Evolutionary conservation across 2,113 vertebrate genomes (phyloP).

Genomic region (Nestor notabilis): DNA sequence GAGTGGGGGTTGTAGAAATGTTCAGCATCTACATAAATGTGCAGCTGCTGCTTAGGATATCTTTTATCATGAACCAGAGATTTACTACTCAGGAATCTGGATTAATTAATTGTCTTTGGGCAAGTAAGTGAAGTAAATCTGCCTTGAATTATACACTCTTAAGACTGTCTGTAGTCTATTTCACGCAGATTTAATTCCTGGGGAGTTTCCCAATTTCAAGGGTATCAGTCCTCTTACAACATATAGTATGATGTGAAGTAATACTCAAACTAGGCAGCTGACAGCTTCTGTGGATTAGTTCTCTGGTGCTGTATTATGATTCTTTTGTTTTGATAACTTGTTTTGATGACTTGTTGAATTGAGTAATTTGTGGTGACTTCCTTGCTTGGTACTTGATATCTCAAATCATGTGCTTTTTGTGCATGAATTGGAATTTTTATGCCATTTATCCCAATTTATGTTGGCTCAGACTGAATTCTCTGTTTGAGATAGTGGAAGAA

Average conservation of each 20-base stretch:
- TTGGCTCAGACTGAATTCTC: neutral
- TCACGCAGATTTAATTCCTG: neutral
- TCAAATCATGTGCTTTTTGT: neutral
- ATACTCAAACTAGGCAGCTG: neutral
- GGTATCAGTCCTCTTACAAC: neutral
- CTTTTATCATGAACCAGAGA: neutral
- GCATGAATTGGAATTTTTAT: neutral
- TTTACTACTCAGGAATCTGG: neutral
- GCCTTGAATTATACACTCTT: neutral
- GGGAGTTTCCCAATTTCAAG: neutral
- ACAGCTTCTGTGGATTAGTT: neutral
- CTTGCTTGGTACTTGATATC: neutral
- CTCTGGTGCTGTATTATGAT: neutral
- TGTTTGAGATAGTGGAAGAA: neutral
- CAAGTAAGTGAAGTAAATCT: neutral
- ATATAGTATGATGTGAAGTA: neutral
- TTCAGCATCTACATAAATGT: neutral
- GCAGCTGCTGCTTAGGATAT: neutral
- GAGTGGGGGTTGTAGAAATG: neutral
- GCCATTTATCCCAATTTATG: constrained; percentile 5
- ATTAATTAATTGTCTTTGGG: neutral
- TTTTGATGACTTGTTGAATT: neutral
- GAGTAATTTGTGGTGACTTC: neutral
- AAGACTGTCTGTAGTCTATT: neutral
- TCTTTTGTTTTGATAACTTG: neutral